Evolutionary conservation across 2,797 vertebrate genomes (phyloP), one percentile per base, ranked within the genome.

Genomic region (Mus caroli): DNA sequence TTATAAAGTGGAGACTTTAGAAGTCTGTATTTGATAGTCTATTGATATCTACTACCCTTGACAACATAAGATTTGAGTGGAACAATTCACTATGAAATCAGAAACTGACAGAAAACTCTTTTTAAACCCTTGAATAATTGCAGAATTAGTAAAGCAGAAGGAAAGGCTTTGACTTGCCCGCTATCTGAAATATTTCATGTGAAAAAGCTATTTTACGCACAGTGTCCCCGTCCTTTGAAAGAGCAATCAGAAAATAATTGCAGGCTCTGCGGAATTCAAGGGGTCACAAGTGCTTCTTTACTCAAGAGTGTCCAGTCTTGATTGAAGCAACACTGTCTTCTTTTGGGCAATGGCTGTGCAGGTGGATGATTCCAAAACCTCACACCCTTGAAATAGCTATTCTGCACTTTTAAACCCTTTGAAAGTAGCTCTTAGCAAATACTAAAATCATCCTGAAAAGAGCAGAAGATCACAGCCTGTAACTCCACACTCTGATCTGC

Each of bases 341-440:
- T 67, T 95, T 96, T 92, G 14, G 93, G 5, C 52, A 97, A 62
- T 97, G 97, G 64, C 40, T 94, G 79, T 13, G 31, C 54, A 93
- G 46, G 50, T 82, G 69, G 93, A 80, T 78, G 77, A 31, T 69
- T 92, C 19, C 90, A 97, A 93, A 90, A 64, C 37, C 71, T 92
- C 37, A 94, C 52, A 6, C 79, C 54, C 93, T 15, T 84, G 3
- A 46, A 77, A n/a, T 34, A 67, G 31, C 43, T 91, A 0, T 75
- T 84, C 9, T 50, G n/a, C 0, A 58, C 37, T 88, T 97, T 96
- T 79, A 96, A 58, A 96, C 95, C 20, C 62, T 0, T 0, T 40
- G 86, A 78, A 3, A 92, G 50, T 94, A 69, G 58, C 31, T 92
- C 76, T 88, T 64, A 90, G 52, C 2, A 83, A 64, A 67, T 37